Evolutionary conservation across 2,888 invertebrate species (phyloP), one percentile per base, ranked within the genome.

Genomic region (Eucriotettix oculatus): DNA sequence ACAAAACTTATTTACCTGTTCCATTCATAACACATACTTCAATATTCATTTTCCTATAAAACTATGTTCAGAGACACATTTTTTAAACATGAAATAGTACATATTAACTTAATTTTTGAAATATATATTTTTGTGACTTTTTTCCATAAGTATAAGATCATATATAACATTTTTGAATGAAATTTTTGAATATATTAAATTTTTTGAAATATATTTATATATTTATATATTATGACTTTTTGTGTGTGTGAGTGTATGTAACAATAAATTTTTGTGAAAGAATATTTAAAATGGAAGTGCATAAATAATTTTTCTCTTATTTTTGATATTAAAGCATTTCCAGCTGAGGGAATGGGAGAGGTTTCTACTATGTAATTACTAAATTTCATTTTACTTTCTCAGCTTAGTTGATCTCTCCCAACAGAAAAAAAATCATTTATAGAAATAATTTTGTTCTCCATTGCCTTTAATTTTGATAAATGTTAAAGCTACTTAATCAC

Each of bases 331-430:
- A 70, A 73, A 71, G 72, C 73, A 71, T 72, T 74, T 73, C 70
- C 73, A 74, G 74, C 63, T 54, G 73, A 72, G 72, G 72, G 65
- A 58, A 48, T 66, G 71, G 71, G 69, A 71, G 73, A 73, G 73
- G 73, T 73, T 74, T 72, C 71, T 68, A 12, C n/a, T 48, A n/a
- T 48, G n/a, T 48, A 48, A 14, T 12, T 48, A 14, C n/a, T 14
- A 14, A 48, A 12, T 14, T 48, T 48, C 48, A 48, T 48, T 48
- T 48, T 48, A 48, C 48, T 48, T 48, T 48, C n/a, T 48, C 29
- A 54, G 54, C 12, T 12, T 10, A 48, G 12, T 10, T 52, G 29
- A 29, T 44, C 58, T 16, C 54, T 16, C 52, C 58, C 58, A 2
- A 54, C 16, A 14, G 42, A 57, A 52, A 52, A 42, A 43, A 12